Base-by-base conservation (phyloP, 2,797 vertebrate genomes). In the Crocodylus rhombifer region DNA sequence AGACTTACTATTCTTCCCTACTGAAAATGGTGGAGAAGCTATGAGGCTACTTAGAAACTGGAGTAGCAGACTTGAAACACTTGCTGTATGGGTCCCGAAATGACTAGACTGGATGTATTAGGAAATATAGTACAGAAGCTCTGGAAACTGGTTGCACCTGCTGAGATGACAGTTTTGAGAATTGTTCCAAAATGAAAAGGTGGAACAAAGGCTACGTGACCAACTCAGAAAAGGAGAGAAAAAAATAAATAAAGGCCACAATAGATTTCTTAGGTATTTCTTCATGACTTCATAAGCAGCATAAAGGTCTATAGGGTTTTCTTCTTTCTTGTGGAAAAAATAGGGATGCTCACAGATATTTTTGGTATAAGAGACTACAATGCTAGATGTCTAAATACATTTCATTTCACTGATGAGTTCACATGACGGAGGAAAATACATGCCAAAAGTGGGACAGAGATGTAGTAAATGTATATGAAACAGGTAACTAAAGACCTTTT, bases 401-500 rank as follows among this genome's bases (percentile, higher is more conserved):
- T 56, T 67, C 14, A 1, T 33, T 61, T 81, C 16, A 26, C 51
- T 7, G 16, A 81, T 77, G 42, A 82, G 4, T 3, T 80, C 36
- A 57, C 2, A 1, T 14, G 5, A 30, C 4, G 4, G 51, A 56
- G 2, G 1, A 2, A 12, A 86, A 71, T 36, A 18, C 82, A 14
- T 17, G 25, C 1, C 30, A 69, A 5, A 21, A 21, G 33, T 33
- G 30, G 65, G 65, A 14, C 18, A 55, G 4, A 30, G 2, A 10
- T 6, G 0, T 18, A 84, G 79, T 2, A 2, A 1, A 77, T 23
- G 77, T 82, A 67, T n/a, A 71, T 1, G 87, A 86, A 84, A 87
- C 4, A 6, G 1, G 7, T 13, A 2, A n/a, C 51, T 82, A 9
- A 61, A n/a, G 7, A 36, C 14, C 51, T 63, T 63, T 58, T 78